These are phyloP conservation scores for Stenurella melanura DNA, from an alignment of 2,888 invertebrate species.

Conservation along the genomic window DNA sequence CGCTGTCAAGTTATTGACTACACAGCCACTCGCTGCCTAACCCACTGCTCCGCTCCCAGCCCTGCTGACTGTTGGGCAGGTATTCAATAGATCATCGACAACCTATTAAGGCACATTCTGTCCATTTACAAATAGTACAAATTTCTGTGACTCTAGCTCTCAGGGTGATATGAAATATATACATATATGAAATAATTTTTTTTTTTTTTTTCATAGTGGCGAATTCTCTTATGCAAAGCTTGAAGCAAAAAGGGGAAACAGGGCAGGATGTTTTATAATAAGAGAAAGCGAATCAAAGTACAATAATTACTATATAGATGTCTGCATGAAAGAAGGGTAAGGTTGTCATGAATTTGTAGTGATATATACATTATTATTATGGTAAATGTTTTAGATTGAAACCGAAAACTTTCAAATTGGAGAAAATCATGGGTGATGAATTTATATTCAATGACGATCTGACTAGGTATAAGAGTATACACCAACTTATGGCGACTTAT, in stretches of 20 bases:
- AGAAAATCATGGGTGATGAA: conserved; percentile 77
- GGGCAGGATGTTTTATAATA: conserved; percentile 87
- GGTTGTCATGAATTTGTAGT: not conserved
- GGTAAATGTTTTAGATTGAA: conserved; percentile 73
- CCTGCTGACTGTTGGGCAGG: too few species aligned
- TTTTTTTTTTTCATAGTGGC: conserved; percentile 76
- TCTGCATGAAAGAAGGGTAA: conserved; percentile 84
- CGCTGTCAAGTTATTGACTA: too few species aligned
- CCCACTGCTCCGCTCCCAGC: too few species aligned
- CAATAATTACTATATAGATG: conserved; percentile 87
- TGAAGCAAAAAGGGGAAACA: conserved; percentile 84
- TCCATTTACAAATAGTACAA: too few species aligned
- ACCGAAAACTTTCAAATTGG: conserved; percentile 83
- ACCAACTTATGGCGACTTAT: conserved; percentile 79
- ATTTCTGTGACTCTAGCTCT: too few species aligned
- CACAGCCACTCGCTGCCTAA: too few species aligned
- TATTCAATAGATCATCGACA: too few species aligned
- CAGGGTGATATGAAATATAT: too few species aligned
- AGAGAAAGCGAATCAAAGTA: conserved; percentile 88
- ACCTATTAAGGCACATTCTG: too few species aligned
- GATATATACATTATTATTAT: conserved; percentile 10
- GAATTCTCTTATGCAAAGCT: conserved; percentile 90
- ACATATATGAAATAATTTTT: too few species aligned
- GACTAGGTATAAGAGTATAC: conserved; percentile 77
- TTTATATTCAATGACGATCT: conserved; percentile 75